Base-by-base conservation (phyloP, 2,888 invertebrate species). In the Cremastobaeus sp. region DNA sequence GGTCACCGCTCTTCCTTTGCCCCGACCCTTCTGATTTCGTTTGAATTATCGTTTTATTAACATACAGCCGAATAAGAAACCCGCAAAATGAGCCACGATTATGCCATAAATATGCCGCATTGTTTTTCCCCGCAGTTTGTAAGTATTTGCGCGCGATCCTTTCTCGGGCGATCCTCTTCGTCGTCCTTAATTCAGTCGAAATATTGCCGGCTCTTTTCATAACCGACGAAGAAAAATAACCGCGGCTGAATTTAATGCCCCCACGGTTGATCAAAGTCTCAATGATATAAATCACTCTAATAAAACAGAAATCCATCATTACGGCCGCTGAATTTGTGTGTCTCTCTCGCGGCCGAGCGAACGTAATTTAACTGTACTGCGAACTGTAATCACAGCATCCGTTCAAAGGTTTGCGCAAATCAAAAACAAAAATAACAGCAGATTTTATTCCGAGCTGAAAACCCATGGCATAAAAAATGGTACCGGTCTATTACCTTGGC, bases 1-100 rank as follows among this genome's bases (percentile, higher is more conserved):
- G 74, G 69, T 69, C 64, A 43, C 30, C 34, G 52, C 39, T 74
- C 52, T 52, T 52, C 34, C 30, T 20, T 45, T 25, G 45, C 32
- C 43, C 21, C 39, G 37, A 35, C 47, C 43, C 20, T 25, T 54
- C 66, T 60, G 41, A 43, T 68, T 73, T 73, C 60, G 25, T 55
- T 74, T 69, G 65, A 64, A 55, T 74, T 59, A 69, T 59, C 47
- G 54, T 74, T 64, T 64, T 57, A 74, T 69, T 74, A 74, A 57
- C 74, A 74, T 69, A 74, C 68, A 69, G 43, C 60, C 48, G 52
- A 52, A 52, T 30, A 60, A 55, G 43, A 50, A 41, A 15, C 43
- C 15, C 34, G 9, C n/a, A 32, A 64, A 68, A 68, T 52, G 28
- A 59, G 45, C 34, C 68, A 64, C 64, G 57, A 69, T 52, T 68